A percentile compares a stretch with the other conserved stretches of the same genome.
These are phyloP conservation scores for Dyspetes luteomarginatus DNA, from an alignment of 2,888 invertebrate species.

Conservation along the genomic window DNA sequence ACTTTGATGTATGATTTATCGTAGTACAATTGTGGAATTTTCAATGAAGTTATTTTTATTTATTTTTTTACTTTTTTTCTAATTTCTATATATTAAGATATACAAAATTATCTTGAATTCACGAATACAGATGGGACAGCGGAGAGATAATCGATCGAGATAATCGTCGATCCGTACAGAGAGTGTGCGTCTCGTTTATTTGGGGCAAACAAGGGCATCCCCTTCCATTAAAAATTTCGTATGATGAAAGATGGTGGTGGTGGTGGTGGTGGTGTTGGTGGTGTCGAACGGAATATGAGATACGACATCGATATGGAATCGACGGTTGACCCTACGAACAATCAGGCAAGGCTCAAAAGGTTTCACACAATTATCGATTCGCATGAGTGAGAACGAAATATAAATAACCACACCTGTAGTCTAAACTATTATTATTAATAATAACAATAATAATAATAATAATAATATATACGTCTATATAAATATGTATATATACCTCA, in stretches of 20 bases:
- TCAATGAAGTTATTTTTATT: neutral
- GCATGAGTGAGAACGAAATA: conserved; percentile 60
- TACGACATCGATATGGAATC: conserved; percentile 56
- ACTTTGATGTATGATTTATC: conserved; percentile 42
- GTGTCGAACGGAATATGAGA: conserved; percentile 34
- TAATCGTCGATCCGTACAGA: conserved; percentile 44
- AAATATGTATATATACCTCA: conserved; percentile 37
- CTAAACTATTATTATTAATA: no score
- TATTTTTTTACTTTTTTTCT: neutral
- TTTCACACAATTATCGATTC: conserved; percentile 60
- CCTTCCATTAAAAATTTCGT: conserved; percentile 22
- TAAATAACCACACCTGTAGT: conserved; percentile 60
- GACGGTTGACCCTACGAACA: conserved; percentile 51
- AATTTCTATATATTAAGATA: neutral
- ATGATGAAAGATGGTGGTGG: conserved; percentile 34
- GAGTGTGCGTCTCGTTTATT: conserved; percentile 48
- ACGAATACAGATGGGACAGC: conserved; percentile 56
- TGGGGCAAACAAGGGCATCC: conserved; percentile 31
- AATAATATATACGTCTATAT: conserved; percentile 28
- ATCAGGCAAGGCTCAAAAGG: conserved; percentile 61
- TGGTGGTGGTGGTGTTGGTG: conserved; percentile 22
- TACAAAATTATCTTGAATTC: conserved; percentile 40
- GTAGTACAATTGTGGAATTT: conserved; percentile 19
- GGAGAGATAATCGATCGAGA: conserved; percentile 18
- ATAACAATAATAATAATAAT: no score